Percentiles rank a stretch among this genome's conserved stretches.
These are phyloP conservation scores for Mechanitis messenoides DNA, from an alignment of 2,888 invertebrate genomes.

Conservation along the genomic window DNA sequence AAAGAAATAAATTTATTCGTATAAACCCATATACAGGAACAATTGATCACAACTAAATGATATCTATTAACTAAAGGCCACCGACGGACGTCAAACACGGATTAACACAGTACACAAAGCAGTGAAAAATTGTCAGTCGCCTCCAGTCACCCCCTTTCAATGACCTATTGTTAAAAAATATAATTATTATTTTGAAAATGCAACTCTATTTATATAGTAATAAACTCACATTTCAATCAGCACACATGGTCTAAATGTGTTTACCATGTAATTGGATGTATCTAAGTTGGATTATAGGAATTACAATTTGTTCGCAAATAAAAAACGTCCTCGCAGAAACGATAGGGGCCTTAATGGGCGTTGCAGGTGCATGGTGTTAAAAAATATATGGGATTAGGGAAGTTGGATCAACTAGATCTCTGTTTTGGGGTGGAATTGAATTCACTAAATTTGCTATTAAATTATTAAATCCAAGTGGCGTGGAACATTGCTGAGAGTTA, in stretches of 20 bases:
- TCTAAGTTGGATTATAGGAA: slow-evolving; percentile 72
- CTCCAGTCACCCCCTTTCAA: slow-evolving; percentile 50
- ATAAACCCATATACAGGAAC: slow-evolving; percentile 14
- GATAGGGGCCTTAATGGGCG: slow-evolving; percentile 45
- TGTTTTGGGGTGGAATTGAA: slow-evolving; percentile 27
- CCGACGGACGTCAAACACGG: slow-evolving; percentile 69
- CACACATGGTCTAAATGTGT: slow-evolving; percentile 36
- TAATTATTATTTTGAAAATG: slow-evolving; percentile 26
- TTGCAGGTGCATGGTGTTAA: slow-evolving; percentile 62
- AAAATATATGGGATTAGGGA: slow-evolving; percentile 49
- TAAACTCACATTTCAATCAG: slow-evolving; percentile 28
- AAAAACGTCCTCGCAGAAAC: slow-evolving; percentile 52
- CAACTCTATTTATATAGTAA: slow-evolving; percentile 23
- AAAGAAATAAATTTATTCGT: background rate
- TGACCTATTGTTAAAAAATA: slow-evolving; percentile 31
- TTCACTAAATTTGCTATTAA: slow-evolving; percentile 6
- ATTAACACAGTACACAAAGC: slow-evolving; percentile 65
- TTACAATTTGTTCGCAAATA: slow-evolving; percentile 71
- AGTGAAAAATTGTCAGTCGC: slow-evolving; percentile 67
- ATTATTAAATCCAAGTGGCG: slow-evolving; percentile 9
- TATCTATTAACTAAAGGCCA: slow-evolving; percentile 65
- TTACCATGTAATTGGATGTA: slow-evolving; percentile 71
- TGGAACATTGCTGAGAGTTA: background rate
- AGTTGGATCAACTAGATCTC: slow-evolving; percentile 36
- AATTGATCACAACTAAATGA: slow-evolving; percentile 34